Percentiles rank a stretch among this genome's conserved stretches.
Conservation (phyloP, 2,797 vertebrate species). For the Mus caroli region DNA sequence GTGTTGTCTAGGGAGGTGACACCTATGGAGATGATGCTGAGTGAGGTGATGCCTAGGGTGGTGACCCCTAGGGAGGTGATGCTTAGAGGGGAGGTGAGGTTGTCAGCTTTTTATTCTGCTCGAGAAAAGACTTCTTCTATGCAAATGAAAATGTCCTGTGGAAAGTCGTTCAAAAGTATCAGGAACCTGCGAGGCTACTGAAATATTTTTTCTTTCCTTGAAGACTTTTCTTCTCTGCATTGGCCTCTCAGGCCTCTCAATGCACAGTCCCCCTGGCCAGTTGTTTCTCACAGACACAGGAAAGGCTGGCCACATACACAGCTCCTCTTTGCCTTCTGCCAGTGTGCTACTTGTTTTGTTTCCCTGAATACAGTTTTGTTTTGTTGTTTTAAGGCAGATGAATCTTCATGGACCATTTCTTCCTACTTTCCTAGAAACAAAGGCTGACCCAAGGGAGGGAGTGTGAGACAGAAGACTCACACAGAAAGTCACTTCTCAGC, state of each 20-base stretch:
- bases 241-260: background rate
- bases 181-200: background rate
- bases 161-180: constrained; percentile 40
- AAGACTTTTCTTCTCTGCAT: constrained; percentile 66
- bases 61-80: background rate
- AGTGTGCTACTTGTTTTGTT: constrained; percentile 53
- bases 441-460: constrained; percentile 66
- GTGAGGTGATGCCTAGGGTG: accelerated
- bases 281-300: background rate
- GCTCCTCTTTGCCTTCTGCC: constrained; percentile 18
- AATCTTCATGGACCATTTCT: constrained; percentile 86
- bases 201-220: background rate
- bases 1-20: background rate
- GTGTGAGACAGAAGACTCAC: constrained; percentile 76
- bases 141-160: constrained; percentile 46
- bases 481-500: constrained; percentile 87
- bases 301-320: background rate
- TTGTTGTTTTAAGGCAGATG: constrained; percentile 80
- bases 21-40: background rate
- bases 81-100: background rate
- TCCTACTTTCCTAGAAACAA: constrained; percentile 84
- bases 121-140: constrained; percentile 58
- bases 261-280: background rate
- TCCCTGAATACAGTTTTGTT: constrained; percentile 55
- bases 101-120: constrained; percentile 25